Conservation (phyloP, 2,113 vertebrate genomes). For the Sterrhoptilus dennistouni region DNA sequence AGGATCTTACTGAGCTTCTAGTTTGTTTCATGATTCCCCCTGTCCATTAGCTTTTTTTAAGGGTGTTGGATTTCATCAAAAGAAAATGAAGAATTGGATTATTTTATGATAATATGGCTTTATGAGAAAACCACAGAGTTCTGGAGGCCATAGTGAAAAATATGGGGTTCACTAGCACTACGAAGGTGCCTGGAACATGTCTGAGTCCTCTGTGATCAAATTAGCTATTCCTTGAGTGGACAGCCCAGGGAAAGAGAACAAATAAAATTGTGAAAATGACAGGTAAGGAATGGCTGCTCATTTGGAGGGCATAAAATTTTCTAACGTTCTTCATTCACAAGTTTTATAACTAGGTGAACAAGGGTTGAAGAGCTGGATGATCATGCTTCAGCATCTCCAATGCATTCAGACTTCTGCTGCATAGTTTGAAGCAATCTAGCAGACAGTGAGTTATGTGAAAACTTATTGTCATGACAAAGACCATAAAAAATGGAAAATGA, state of each 20-base stretch:
- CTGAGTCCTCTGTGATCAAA: not conserved
- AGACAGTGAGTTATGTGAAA: conserved; percentile 55
- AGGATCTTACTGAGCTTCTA: not conserved
- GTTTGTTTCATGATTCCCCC: not conserved
- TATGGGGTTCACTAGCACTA: not conserved
- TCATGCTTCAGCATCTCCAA: not conserved
- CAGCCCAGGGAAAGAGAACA: not conserved
- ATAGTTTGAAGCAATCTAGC: not conserved
- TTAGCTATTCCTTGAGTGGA: not conserved
- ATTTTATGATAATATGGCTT: not conserved
- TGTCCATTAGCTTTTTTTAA: not conserved
- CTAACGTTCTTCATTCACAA: not conserved
- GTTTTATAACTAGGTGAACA: conserved; percentile 18
- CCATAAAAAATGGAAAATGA: conserved; percentile 55
- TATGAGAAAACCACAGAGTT: not conserved
- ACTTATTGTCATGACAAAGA: conserved; percentile 60
- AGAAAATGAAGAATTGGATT: not conserved
- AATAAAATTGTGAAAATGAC: not conserved
- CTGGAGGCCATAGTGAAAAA: not conserved
- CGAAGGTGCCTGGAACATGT: not conserved
- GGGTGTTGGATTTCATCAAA: not conserved
- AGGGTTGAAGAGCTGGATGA: conserved; percentile 5
- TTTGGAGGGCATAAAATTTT: conserved; percentile 10
- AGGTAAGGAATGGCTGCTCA: not conserved
- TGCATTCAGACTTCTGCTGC: not conserved